Base-by-base conservation (phyloP, 2,113 vertebrate genomes). In the Chionis minor region DNA sequence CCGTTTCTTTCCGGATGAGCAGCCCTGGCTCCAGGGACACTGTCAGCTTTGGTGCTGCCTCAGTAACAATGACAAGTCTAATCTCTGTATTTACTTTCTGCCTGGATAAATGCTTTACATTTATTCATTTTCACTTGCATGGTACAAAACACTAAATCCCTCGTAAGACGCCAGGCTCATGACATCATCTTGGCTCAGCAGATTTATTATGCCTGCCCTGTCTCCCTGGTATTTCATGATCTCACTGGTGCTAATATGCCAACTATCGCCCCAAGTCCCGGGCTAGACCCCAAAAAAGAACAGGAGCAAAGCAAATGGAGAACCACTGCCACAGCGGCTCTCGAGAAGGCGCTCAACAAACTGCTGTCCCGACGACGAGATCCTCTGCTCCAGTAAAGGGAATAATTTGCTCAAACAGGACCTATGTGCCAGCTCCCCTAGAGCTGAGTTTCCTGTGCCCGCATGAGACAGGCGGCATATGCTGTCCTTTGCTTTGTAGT, bases 41-140 rank as follows among this genome's bases (percentile, higher is more conserved):
- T 21, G 38, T 89, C 88, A 81, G 84, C 95, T 77, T 82, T 70
- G 70, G 94, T 75, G 95, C 90, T 72, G 87, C 90, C 94, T 93
- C 92, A 91, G 88, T 96, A 93, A 97, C 90, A 94, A 94, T 94
- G 96, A 95, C 85, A 95, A 88, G 22, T 88, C 90, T 97, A 96
- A 97, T 96, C 96, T 97, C 95, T 42, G 77, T 94, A 96, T 96
- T 97, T 96, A 90, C 92, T 92, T 97, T 97, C 95, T 88, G 75
- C 45, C 63, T 56, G 56, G 90, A 89, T 79, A 93, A 95, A 96
- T 45, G 80, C 59, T 75, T 94, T 52, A 15, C 82, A 56, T 85
- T 63, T 55, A 62, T 54, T 88, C 73, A 61, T 83, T 96, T 96
- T 96, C 93, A 93, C 95, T 96, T 81, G 94, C 92, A 51, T 19